These are phyloP conservation scores for Alectura lathami DNA, from an alignment of 2,113 vertebrate species.

Conservation along the genomic window DNA sequence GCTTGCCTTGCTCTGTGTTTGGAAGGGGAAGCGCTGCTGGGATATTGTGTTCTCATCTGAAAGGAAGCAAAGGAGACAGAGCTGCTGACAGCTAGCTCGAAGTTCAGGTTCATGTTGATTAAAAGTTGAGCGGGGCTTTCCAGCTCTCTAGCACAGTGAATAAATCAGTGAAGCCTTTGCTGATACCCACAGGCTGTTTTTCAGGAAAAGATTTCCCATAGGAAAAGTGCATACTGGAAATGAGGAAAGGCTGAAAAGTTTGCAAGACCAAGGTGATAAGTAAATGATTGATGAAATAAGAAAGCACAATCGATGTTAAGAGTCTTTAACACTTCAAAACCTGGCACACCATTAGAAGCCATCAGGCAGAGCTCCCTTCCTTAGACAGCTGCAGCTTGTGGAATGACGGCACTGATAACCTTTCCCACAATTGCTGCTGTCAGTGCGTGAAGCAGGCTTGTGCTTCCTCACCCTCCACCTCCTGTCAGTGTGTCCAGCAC, in stretches of 20 bases:
- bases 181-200: neutral
- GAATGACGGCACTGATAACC: neutral
- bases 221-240: neutral
- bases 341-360: neutral
- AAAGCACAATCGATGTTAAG: neutral
- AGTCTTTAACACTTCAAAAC: neutral
- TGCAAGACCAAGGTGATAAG: neutral
- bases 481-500: neutral
- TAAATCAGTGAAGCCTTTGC: neutral
- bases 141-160: neutral
- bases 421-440: conserved; percentile 1
- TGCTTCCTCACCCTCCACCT: neutral
- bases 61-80: neutral
- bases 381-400: neutral
- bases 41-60: neutral
- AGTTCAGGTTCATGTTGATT: neutral
- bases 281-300: neutral
- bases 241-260: neutral
- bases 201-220: neutral
- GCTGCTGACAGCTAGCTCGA: neutral
- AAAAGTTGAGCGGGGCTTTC: neutral
- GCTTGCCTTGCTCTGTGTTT: neutral
- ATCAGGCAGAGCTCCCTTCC: conserved; percentile 16
- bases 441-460: neutral
- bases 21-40: neutral